These are phyloP conservation scores for Lepidurus packardi DNA, from an alignment of 1,140 invertebrate genomes.

Conservation along the genomic window DNA sequence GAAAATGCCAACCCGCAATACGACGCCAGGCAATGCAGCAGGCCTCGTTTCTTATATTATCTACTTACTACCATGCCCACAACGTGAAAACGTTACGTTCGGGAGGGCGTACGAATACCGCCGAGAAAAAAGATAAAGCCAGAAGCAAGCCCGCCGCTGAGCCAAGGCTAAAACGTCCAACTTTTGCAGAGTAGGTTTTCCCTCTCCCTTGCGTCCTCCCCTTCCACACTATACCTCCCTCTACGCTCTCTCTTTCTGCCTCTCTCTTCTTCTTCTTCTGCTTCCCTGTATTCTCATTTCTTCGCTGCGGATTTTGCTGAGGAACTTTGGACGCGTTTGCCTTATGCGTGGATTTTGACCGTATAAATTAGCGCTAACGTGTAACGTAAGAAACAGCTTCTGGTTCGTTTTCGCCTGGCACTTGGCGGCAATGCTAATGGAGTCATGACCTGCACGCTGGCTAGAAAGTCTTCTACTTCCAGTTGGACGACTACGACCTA, in stretches of 20 bases:
- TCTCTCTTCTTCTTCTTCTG: background rate
- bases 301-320: slow-evolving; percentile 2
- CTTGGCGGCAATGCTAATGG: background rate
- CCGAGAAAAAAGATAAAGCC: slow-evolving; percentile 9
- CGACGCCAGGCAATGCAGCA: background rate
- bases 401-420: background rate
- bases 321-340: background rate
- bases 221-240: background rate
- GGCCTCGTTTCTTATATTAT: slow-evolving; percentile 10
- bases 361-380: slow-evolving; percentile 19
- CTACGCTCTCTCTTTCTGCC: background rate
- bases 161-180: slow-evolving; percentile 18
- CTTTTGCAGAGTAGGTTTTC: slow-evolving; percentile 21
- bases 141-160: slow-evolving; percentile 10
- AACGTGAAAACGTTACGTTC: background rate
- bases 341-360: slow-evolving; percentile 19
- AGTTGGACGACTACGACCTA: no score
- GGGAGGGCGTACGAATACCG: slow-evolving; percentile 3
- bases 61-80: slow-evolving; percentile 12
- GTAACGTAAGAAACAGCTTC: background rate
- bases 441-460: background rate
- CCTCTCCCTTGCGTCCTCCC: background rate
- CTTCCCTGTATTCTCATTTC: background rate
- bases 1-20: slow-evolving; percentile 9
- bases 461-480: background rate